Base-by-base conservation (phyloP, 2,797 vertebrate species). In the Sardinella longiceps region DNA sequence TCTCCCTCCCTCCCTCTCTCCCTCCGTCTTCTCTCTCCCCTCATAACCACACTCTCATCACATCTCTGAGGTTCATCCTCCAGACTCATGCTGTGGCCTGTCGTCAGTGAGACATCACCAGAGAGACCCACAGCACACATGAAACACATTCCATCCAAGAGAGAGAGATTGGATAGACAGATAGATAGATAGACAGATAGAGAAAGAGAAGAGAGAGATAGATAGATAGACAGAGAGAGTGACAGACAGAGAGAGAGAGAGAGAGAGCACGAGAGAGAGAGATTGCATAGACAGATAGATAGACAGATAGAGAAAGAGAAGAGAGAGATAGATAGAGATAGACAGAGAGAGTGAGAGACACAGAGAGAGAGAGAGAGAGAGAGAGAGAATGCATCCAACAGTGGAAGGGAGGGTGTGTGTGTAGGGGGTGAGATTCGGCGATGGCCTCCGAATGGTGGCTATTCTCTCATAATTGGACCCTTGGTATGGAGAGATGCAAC, bases 391-490 rank as follows among this genome's bases (percentile, higher is more conserved):
- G n/a, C 56, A 25, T 58, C 56, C 7, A 18, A 58, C n/a, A 58
- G 56, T 25, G 56, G 12, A 58, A 7, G 53, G 18, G 53, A 23
- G 53, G 15, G 33, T 15, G 30, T 39, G 33, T 15, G 4, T 15
- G 53, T 1, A 9, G 25, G 56, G 85, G 81, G 23, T 63, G 77
- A 74, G 80, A 45, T 58, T 87, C 87, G 84, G 88, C 85, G 86
- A 83, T 80, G 84, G 85, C 81, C 90, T 85, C 85, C 89, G 90
- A 93, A 92, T 86, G 86, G 90, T 87, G 91, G 85, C 90, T 91
- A 91, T 91, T 92, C 91, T 90, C 86, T 89, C 82, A 86, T 91
- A 92, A 93, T 90, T 90, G 90, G 89, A 90, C 66, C n/a, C 50
- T 83, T 82, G 56, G 86, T 89, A 87, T 53, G 88, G 63, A 85